Evolutionary conservation across 2,797 vertebrate species (phyloP).

Genomic region (Melanotaenia nigrans): DNA sequence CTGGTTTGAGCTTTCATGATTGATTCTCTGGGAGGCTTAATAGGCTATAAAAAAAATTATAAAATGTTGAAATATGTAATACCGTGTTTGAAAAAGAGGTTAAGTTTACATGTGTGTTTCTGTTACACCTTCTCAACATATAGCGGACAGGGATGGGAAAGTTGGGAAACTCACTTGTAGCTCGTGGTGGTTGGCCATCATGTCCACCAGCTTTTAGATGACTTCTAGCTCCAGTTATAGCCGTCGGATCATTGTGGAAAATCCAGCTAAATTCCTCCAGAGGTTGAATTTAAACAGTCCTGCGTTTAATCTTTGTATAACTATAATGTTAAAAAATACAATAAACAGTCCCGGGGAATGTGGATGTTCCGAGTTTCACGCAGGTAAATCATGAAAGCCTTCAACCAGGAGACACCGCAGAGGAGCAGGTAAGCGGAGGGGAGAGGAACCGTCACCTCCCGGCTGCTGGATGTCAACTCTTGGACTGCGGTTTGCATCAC

Average conservation of each 20-base stretch:
- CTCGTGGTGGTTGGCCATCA: constrained; percentile 78
- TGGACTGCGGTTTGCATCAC: constrained; percentile 64
- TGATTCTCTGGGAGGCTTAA: background rate
- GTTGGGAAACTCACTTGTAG: constrained; percentile 72
- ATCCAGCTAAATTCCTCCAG: constrained; percentile 6
- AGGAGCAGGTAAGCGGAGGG: constrained; percentile 33
- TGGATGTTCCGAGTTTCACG: background rate
- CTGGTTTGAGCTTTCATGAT: background rate
- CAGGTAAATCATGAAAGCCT: background rate
- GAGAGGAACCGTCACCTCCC: constrained; percentile 57
- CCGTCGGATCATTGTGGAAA: constrained; percentile 46
- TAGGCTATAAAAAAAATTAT: background rate
- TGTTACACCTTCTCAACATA: background rate
- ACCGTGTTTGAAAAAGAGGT: background rate
- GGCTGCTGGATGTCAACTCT: constrained; percentile 56
- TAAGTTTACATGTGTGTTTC: background rate
- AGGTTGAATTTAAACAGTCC: constrained; percentile 5
- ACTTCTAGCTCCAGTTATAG: constrained; percentile 38
- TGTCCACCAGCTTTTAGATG: constrained; percentile 30
- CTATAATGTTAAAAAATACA: background rate
- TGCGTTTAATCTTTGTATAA: background rate
- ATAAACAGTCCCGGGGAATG: constrained; percentile 8
- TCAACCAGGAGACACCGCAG: constrained; percentile 24
- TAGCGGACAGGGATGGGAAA: constrained; percentile 5
- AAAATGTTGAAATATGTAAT: too few relatives aligned